Conservation (phyloP, 2,888 invertebrate genomes). For the Pharmacophagus antenor region DNA sequence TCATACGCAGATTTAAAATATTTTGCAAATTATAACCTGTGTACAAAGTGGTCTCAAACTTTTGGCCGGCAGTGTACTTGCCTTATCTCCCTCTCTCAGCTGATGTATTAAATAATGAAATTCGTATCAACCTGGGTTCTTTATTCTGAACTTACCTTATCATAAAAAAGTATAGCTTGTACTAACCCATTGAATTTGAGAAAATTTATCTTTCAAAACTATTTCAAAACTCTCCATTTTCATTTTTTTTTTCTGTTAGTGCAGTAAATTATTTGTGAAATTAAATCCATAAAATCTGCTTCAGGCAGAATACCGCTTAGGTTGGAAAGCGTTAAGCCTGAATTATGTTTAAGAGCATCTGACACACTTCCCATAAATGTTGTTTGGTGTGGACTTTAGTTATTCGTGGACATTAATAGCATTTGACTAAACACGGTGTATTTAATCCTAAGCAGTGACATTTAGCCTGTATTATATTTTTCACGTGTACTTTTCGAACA, state of each 20-base stretch:
- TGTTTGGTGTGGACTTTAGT: constrained; percentile 3
- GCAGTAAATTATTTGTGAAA: constrained; percentile 1
- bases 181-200: too few species aligned
- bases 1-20: too few species aligned
- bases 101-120: too few species aligned
- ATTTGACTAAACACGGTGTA: neutral
- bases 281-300: neutral
- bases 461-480: neutral
- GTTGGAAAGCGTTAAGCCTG: constrained; percentile 2
- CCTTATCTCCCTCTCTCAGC: too few species aligned
- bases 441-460: neutral
- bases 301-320: neutral
- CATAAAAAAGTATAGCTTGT: too few species aligned
- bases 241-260: neutral
- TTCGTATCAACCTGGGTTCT: too few species aligned
- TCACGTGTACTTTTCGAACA: too few species aligned
- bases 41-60: too few species aligned
- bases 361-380: constrained; percentile 15
- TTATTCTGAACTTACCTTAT: too few species aligned
- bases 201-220: neutral
- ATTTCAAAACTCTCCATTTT: too few species aligned
- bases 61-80: too few species aligned
- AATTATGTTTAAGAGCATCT: constrained; percentile 21
- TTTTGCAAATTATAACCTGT: too few species aligned
- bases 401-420: neutral